phyloP scores from a whole-genome alignment of 2,113 vertebrate genomes.

The Pteruthius melanotis region DNA sequence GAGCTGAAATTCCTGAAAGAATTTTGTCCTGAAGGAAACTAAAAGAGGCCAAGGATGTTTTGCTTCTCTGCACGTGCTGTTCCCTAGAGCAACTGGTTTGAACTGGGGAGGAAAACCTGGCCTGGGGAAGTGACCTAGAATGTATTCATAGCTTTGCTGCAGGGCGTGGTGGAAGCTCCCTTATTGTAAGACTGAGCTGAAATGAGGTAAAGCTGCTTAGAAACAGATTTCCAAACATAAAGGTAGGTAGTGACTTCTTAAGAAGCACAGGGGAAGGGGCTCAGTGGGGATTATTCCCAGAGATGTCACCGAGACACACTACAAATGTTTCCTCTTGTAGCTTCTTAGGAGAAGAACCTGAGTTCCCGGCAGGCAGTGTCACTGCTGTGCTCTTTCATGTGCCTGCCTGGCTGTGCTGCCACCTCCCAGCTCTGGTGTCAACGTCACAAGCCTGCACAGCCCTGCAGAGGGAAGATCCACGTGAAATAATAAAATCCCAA shows the following conservation, averaged over 20 bases:
- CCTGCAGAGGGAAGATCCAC: background rate
- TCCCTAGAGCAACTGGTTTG: background rate
- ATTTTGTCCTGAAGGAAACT: background rate
- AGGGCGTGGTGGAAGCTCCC: background rate
- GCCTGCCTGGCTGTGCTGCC: background rate
- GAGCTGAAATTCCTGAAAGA: background rate
- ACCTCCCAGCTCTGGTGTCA: background rate
- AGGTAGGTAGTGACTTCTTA: background rate
- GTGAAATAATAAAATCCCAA: background rate
- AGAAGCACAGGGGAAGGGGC: background rate
- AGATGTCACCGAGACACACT: background rate
- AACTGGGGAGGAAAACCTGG: background rate
- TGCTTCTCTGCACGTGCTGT: background rate
- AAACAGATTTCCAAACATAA: background rate
- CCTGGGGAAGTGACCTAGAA: background rate
- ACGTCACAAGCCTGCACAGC: background rate
- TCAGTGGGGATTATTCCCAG: slow-evolving; percentile 15
- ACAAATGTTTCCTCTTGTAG: background rate
- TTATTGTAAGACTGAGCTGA: background rate
- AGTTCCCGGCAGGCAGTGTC: background rate
- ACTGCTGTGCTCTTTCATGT: background rate
- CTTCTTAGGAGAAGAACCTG: background rate
- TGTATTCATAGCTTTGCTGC: background rate
- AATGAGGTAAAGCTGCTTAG: slow-evolving; percentile 6
- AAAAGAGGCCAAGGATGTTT: background rate